Conservation (phyloP, 1,140 invertebrate species). For the Sarcophaga peregrina region DNA sequence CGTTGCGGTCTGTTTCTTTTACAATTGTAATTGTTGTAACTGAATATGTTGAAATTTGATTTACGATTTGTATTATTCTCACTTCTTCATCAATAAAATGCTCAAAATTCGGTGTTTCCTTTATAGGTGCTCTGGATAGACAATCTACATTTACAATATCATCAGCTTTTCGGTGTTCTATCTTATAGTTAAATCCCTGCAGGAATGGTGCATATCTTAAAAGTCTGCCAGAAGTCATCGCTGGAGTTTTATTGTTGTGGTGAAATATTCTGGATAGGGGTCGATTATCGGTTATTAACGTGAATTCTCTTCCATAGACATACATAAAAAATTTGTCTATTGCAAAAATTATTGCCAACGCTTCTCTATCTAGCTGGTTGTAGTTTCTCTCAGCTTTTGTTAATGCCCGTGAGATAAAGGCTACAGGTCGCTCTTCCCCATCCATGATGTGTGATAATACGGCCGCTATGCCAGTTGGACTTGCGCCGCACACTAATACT, state of each 20-base stretch:
- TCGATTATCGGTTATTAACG: no score
- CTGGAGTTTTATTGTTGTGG: conserved; percentile 12
- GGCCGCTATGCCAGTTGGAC: conserved; percentile 34
- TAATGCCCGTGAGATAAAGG: conserved; percentile 1
- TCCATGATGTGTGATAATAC: conserved; percentile 32
- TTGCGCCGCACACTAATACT: conserved; percentile 30
- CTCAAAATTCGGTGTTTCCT: conserved; percentile 19
- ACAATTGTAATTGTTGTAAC: conserved; percentile 24
- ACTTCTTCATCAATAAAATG: conserved; percentile 21
- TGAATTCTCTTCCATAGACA: neutral
- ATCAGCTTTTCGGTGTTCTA: neutral
- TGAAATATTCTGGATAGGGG: conserved; percentile 12
- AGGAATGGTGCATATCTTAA: neutral
- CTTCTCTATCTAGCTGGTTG: conserved; percentile 3
- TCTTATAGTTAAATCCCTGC: neutral
- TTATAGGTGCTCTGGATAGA: conserved; percentile 14
- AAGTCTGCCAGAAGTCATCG: conserved; percentile 13
- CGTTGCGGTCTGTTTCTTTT: conserved; percentile 7
- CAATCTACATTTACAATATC: neutral
- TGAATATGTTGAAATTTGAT: conserved; percentile 37
- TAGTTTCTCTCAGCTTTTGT: conserved; percentile 23
- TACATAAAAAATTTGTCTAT: conserved; percentile 15
- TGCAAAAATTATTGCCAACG: conserved; percentile 19
- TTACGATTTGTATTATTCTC: conserved; percentile 12
- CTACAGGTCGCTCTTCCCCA: conserved; percentile 23